These are phyloP conservation scores for Mayetiola destructor DNA, from an alignment of 2,888 invertebrate species.

Conservation along the genomic window DNA sequence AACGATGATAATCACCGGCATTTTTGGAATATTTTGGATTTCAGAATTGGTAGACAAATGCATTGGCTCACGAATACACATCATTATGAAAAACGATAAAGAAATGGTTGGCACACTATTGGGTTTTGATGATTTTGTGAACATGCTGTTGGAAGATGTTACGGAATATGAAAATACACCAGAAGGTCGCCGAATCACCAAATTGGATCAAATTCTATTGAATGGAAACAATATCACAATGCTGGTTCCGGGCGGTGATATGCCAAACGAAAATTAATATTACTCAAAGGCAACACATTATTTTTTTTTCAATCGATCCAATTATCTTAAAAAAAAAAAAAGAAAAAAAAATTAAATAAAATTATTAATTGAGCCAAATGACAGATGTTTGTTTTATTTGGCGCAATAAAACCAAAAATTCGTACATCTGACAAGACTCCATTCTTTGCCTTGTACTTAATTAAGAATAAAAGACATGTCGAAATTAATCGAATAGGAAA, in stretches of 20 bases:
- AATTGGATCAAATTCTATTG: constrained; percentile 90
- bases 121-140: constrained; percentile 97
- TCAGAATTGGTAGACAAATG: constrained; percentile 96
- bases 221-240: constrained; percentile 99
- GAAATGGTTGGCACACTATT: constrained; percentile 96
- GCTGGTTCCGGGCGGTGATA: constrained; percentile 70
- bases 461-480: too few relatives aligned
- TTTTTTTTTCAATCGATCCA: too few relatives aligned
- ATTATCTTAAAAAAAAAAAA: not conserved
- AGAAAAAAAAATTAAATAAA: not conserved
- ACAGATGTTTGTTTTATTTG: too few relatives aligned
- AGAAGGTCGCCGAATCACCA: constrained; percentile 90
- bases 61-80: constrained; percentile 97
- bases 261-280: constrained; percentile 38
- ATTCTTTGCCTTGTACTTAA: too few relatives aligned
- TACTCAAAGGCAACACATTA: not conserved
- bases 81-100: constrained; percentile 99
- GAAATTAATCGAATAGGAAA: too few relatives aligned
- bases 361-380: too few relatives aligned
- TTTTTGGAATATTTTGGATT: constrained; percentile 24
- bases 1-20: too few relatives aligned
- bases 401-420: too few relatives aligned
- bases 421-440: too few relatives aligned
- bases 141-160: constrained; percentile 95
- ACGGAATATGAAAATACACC: constrained; percentile 96